Evolutionary conservation across 2,113 vertebrate species (phyloP).

Genomic region (Psilopsiagon aurifrons): DNA sequence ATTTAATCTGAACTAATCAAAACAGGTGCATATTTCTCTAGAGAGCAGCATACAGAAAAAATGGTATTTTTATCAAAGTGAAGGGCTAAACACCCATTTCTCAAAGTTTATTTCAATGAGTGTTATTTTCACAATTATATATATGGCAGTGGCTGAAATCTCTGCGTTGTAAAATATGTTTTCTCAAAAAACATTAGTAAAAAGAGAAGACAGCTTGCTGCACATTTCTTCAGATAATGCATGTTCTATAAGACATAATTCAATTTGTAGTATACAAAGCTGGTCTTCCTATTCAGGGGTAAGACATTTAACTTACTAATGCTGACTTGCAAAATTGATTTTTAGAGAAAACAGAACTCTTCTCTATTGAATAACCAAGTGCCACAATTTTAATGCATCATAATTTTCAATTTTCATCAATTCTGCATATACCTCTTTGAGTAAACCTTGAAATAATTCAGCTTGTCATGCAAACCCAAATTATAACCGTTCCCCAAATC

Average conservation of each 20-base stretch:
- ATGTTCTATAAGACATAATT: not conserved
- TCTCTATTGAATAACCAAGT: not conserved
- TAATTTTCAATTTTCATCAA: not conserved
- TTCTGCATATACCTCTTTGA: not conserved
- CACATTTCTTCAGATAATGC: not conserved
- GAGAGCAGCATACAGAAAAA: not conserved
- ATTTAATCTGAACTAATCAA: not conserved
- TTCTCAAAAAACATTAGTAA: not conserved
- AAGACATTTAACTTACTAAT: conserved; percentile 2
- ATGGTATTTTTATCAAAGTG: not conserved
- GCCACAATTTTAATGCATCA: not conserved
- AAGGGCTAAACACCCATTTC: not conserved
- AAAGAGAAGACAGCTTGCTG: not conserved
- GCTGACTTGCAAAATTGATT: not conserved
- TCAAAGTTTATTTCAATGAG: not conserved
- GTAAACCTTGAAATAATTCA: not conserved
- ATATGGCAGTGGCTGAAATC: not conserved
- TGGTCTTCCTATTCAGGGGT: not conserved
- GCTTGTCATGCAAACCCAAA: not conserved
- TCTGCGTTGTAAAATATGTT: not conserved
- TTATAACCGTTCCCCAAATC: not conserved
- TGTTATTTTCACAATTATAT: not conserved
- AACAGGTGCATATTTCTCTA: not conserved
- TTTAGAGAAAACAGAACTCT: not conserved
- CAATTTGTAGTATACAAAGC: not conserved